Conservation (phyloP, 2,113 vertebrate genomes). For the Larimichthys polyactis region DNA sequence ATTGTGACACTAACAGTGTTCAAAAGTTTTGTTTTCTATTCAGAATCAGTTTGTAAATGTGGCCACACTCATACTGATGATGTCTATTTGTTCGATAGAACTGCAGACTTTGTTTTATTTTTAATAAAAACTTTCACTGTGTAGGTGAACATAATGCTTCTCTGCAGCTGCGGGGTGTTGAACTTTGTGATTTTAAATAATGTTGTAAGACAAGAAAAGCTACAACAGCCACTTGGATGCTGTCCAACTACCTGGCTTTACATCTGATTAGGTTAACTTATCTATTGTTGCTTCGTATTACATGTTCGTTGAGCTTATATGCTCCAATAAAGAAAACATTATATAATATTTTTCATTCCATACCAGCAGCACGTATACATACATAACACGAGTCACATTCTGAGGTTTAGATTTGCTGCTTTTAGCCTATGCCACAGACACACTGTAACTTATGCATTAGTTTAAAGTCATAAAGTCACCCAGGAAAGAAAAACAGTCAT, state of each 20-base stretch:
- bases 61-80: not conserved
- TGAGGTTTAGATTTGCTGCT: too few relatives aligned
- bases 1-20: not conserved
- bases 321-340: not conserved
- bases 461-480: not conserved
- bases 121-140: not conserved
- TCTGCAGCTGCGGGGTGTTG: not conserved
- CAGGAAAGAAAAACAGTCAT: not conserved
- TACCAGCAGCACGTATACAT: not conserved
- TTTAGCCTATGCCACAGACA: too few relatives aligned
- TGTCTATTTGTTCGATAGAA: not conserved
- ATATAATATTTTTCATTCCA: not conserved
- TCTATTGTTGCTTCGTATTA: not conserved
- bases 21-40: conserved; percentile 5
- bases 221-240: conserved; percentile 9
- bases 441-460: not conserved
- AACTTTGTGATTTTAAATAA: conserved; percentile 26
- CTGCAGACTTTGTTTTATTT: conserved; percentile 1
- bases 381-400: too few relatives aligned
- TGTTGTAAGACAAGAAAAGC: conserved; percentile 29
- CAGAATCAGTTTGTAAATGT: not conserved
- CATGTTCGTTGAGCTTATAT: not conserved
- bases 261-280: not conserved
- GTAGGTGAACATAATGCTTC: not conserved
- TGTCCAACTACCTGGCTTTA: conserved; percentile 7